Evolutionary conservation across 2,113 vertebrate species (phyloP).

Genomic region (Arenaria interpres): DNA sequence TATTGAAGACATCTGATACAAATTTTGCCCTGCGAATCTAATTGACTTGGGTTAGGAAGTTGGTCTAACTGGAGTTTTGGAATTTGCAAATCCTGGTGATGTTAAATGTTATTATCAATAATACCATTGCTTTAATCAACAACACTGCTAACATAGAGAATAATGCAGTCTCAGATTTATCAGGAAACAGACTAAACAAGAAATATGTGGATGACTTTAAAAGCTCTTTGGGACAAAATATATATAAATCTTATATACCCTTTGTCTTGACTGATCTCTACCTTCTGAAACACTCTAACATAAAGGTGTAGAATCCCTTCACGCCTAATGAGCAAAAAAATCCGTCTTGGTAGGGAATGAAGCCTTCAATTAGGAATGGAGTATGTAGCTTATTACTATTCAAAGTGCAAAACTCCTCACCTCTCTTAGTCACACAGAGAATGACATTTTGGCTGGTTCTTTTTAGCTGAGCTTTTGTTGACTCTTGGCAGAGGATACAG

Average conservation of each 20-base stretch:
- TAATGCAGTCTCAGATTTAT: background rate
- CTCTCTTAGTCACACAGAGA: background rate
- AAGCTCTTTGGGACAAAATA: background rate
- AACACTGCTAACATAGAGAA: background rate
- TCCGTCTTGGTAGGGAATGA: background rate
- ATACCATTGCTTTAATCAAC: conserved; percentile 7
- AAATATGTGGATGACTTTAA: conserved; percentile 11
- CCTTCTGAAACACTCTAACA: background rate
- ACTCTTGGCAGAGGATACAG: conserved; percentile 1
- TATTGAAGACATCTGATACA: background rate
- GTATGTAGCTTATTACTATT: conserved; percentile 4
- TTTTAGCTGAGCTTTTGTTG: conserved; percentile 27
- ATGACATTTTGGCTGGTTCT: background rate
- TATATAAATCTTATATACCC: background rate
- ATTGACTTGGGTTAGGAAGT: background rate
- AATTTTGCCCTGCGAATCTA: background rate
- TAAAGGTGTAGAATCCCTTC: background rate
- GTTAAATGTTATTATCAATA: conserved; percentile 14
- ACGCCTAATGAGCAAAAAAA: background rate
- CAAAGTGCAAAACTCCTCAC: background rate
- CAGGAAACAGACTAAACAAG: conserved; percentile 45
- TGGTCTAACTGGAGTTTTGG: background rate
- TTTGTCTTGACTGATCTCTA: background rate
- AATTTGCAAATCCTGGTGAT: background rate
- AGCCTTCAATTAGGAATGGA: background rate